phyloP scores from a whole-genome alignment of 2,888 invertebrate genomes.

The Scaptomyza flava region DNA sequence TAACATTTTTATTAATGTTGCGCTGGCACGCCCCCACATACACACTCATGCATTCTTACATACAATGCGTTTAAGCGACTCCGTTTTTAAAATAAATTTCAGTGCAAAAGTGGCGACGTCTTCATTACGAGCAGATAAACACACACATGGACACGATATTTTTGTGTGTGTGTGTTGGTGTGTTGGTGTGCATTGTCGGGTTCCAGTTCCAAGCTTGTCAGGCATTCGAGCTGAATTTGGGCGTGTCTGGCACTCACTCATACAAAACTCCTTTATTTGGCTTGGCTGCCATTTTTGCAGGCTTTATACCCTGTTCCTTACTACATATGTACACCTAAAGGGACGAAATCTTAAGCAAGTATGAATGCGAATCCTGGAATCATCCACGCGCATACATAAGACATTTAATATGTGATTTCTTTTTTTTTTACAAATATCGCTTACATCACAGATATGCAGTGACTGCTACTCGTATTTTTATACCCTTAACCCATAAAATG shows the following conservation, averaged over 20 bases:
- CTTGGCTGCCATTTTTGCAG: not conserved
- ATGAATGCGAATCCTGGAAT: too few species aligned
- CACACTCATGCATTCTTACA: slow-evolving; percentile 6
- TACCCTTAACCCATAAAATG: too few species aligned
- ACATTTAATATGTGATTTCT: not conserved
- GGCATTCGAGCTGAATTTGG: slow-evolving; percentile 29
- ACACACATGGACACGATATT: slow-evolving; percentile 15
- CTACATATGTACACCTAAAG: too few species aligned
- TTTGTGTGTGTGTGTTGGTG: not conserved
- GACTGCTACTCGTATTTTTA: not conserved
- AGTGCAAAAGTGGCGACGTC: slow-evolving; percentile 66
- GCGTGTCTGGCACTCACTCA: slow-evolving; percentile 22
- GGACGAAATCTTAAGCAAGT: too few species aligned
- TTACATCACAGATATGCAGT: not conserved
- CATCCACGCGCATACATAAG: too few species aligned
- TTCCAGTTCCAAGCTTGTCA: slow-evolving; percentile 43
- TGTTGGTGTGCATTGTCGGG: slow-evolving; percentile 1
- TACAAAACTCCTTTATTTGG: slow-evolving; percentile 15
- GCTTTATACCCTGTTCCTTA: slow-evolving; percentile 12
- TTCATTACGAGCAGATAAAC: slow-evolving; percentile 74
- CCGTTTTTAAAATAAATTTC: slow-evolving; percentile 70
- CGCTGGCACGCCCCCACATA: slow-evolving; percentile 24
- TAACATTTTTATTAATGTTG: slow-evolving; percentile 78
- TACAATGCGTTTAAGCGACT: slow-evolving; percentile 28
- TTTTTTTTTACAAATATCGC: not conserved